These are phyloP conservation scores for Spilosoma lubricipeda DNA, from an alignment of 2,888 invertebrate genomes.

Conservation along the genomic window DNA sequence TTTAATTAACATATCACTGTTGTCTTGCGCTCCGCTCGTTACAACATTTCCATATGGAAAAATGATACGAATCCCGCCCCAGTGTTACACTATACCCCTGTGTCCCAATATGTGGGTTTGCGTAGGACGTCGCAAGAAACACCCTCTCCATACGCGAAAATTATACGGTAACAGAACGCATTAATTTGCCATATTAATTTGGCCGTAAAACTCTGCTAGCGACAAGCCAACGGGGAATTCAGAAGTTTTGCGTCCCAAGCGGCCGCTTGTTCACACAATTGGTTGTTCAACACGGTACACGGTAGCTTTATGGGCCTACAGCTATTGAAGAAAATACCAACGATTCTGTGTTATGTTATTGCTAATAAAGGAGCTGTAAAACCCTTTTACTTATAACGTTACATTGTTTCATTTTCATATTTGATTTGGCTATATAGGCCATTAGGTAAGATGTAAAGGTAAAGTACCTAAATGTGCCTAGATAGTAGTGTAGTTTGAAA, in stretches of 20 bases:
- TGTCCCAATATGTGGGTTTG: constrained; percentile 60
- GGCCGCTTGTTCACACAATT: constrained; percentile 83
- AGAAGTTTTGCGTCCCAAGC: constrained; percentile 82
- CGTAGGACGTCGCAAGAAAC: constrained; percentile 75
- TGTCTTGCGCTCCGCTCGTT: constrained; percentile 80
- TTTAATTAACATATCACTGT: constrained; percentile 86
- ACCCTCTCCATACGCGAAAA: constrained; percentile 77
- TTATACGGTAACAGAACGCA: constrained; percentile 84
- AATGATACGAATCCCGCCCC: constrained; percentile 79
- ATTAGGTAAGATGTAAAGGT: no score
- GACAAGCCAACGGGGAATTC: constrained; percentile 82
- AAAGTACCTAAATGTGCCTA: background rate
- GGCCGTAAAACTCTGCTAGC: constrained; percentile 86
- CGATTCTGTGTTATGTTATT: constrained; percentile 71
- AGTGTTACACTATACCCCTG: constrained; percentile 50
- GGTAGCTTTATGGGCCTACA: constrained; percentile 71
- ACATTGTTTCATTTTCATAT: constrained; percentile 53
- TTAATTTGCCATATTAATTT: constrained; percentile 88
- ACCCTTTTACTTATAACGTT: constrained; percentile 59
- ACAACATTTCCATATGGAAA: constrained; percentile 86
- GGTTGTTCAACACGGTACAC: constrained; percentile 64
- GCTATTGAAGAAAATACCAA: constrained; percentile 75
- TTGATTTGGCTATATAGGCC: constrained; percentile 49
- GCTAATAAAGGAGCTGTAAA: constrained; percentile 73
- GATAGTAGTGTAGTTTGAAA: background rate